A percentile compares a stretch with the other conserved stretches of the same genome.
phyloP scores from a whole-genome alignment of 2,797 vertebrate genomes.

The Euthynnus affinis region DNA sequence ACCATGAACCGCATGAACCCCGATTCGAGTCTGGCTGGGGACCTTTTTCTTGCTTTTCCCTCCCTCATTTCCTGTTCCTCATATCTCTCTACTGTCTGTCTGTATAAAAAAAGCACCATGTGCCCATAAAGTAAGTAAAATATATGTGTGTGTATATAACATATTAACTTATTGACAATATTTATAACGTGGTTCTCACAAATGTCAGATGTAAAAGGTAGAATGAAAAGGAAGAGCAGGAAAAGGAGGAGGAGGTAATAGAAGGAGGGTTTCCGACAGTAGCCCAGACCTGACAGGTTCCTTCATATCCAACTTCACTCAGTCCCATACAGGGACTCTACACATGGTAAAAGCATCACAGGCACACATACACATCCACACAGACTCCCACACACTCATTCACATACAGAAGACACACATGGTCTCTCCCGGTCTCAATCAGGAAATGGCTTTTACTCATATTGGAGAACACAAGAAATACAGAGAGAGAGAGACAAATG shows the following conservation, averaged over 20 bases:
- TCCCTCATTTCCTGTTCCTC: background rate
- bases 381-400: conserved; percentile 55
- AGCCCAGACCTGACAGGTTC: conserved; percentile 81
- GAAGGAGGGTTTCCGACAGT: conserved; percentile 79
- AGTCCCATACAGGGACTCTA: conserved; percentile 69
- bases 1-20: too few species aligned
- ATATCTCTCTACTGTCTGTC: background rate
- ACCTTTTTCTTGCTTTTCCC: background rate
- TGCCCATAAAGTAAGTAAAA: too few species aligned
- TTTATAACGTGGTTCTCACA: conserved; percentile 17
- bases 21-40: too few species aligned
- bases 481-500: conserved; percentile 22
- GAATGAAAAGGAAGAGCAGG: conserved; percentile 38
- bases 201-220: conserved; percentile 30
- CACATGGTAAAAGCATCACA: conserved; percentile 83
- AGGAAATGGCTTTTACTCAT: conserved; percentile 77
- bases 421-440: conserved; percentile 67
- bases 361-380: conserved; percentile 47
- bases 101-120: too few species aligned
- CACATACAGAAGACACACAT: conserved; percentile 66
- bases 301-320: conserved; percentile 82
- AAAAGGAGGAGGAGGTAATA: conserved; percentile 57
- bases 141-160: background rate
- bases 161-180: background rate
- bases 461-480: conserved; percentile 62